Percentiles rank a stretch among this genome's conserved stretches.
Evolutionary conservation across 2,888 invertebrate species (phyloP).

Genomic region (Dryobotodes eremita): DNA sequence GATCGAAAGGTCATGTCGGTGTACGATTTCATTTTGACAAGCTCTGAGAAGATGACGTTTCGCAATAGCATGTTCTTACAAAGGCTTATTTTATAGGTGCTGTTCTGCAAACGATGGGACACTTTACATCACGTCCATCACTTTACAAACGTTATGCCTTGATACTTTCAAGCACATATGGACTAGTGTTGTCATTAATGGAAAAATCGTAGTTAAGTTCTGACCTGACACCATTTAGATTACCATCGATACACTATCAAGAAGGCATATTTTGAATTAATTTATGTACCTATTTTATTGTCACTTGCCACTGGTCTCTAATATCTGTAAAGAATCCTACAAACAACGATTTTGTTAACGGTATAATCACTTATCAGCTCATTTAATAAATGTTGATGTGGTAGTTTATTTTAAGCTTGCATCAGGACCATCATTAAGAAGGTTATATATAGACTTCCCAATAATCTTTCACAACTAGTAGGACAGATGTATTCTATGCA

Average conservation of each 20-base stretch:
- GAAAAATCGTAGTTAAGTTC: background rate
- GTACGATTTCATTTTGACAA: constrained; percentile 57
- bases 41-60: constrained; percentile 37
- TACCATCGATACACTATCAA: background rate
- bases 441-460: constrained; percentile 18
- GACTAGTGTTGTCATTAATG: background rate
- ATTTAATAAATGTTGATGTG: background rate
- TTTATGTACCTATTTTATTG: background rate
- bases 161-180: background rate
- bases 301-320: background rate
- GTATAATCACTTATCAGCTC: background rate
- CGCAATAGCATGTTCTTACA: constrained; percentile 22
- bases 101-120: constrained; percentile 7
- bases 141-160: background rate
- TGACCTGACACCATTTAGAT: background rate
- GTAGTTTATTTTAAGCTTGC: background rate
- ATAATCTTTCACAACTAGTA: constrained; percentile 39
- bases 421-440: background rate
- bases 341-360: constrained; percentile 4
- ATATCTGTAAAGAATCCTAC: background rate
- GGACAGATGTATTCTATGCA: constrained; percentile 62
- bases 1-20: constrained; percentile 54
- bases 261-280: background rate
- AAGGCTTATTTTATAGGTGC: constrained; percentile 8
- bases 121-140: background rate